Conservation (phyloP, 2,113 vertebrate species). For the Cololabis saira region DNA sequence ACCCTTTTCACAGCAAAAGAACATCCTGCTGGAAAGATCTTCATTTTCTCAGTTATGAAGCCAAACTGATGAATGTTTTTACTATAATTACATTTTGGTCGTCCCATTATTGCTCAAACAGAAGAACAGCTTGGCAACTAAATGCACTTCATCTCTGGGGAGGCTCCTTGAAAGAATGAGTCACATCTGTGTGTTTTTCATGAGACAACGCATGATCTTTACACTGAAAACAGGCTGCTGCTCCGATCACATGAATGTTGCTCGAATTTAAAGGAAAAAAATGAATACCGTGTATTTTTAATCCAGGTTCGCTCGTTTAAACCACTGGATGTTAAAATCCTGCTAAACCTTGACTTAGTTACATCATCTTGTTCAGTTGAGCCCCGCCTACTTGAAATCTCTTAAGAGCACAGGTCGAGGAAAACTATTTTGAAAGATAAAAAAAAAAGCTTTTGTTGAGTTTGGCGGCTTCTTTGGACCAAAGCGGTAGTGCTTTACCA, state of each 20-base stretch:
- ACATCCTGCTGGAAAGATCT: slow-evolving; percentile 48
- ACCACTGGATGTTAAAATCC: too few species aligned
- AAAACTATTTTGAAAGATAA: too few species aligned
- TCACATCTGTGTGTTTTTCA: slow-evolving; percentile 26
- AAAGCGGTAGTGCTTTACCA: too few species aligned
- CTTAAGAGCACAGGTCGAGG: too few species aligned
- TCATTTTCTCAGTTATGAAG: slow-evolving; percentile 47
- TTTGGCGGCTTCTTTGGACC: too few species aligned
- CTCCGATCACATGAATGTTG: not conserved
- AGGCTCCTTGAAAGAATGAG: slow-evolving; percentile 21
- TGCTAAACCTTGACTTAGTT: too few species aligned
- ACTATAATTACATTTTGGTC: slow-evolving; percentile 49
- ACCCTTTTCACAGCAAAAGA: slow-evolving; percentile 47
- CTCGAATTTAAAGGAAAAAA: not conserved
- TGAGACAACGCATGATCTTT: slow-evolving; percentile 1
- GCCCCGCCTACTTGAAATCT: too few species aligned
- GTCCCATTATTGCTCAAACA: slow-evolving; percentile 40
- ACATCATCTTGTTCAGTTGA: too few species aligned
- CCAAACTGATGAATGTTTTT: slow-evolving; percentile 51
- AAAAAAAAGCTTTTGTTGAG: too few species aligned
- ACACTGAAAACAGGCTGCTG: not conserved
- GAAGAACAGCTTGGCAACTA: slow-evolving; percentile 39
- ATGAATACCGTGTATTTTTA: too few species aligned
- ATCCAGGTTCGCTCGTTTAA: not conserved
- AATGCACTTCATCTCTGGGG: slow-evolving; percentile 37